A percentile compares a stretch with the other conserved stretches of the same genome.
phyloP scores from a whole-genome alignment of 92 coral and sea anemone species.

The Micromussa lordhowensis region DNA sequence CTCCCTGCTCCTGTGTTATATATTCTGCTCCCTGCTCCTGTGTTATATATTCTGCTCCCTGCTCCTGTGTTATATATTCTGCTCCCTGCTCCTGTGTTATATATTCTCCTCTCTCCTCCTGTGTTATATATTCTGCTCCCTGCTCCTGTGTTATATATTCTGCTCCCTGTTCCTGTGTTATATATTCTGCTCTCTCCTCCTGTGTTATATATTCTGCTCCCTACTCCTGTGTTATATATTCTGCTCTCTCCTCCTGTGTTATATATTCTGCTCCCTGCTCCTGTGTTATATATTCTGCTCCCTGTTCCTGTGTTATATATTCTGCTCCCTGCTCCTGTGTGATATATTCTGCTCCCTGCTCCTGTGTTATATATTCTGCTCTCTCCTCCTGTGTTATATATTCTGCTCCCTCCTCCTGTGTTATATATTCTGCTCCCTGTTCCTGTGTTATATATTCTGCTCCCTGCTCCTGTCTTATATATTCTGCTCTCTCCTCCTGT shows the following conservation, averaged over 20 bases:
- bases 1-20: not conserved
- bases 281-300: not conserved
- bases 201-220: not conserved
- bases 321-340: not conserved
- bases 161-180: not conserved
- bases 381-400: not conserved
- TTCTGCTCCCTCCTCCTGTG: not conserved
- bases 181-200: not conserved
- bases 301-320: not conserved
- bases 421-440: not conserved
- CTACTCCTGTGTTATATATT: not conserved
- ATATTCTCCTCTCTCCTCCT: not conserved
- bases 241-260: not conserved
- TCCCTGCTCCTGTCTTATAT: not conserved
- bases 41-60: not conserved
- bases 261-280: not conserved
- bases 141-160: not conserved
- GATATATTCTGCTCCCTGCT: not conserved
- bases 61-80: not conserved
- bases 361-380: not conserved
- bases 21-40: not conserved
- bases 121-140: not conserved
- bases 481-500: not conserved
- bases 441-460: not conserved
- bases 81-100: not conserved